Evolutionary conservation across 2,888 invertebrate species (phyloP), one percentile per base, ranked within the genome.

Genomic region (Drosophila leonis): DNA sequence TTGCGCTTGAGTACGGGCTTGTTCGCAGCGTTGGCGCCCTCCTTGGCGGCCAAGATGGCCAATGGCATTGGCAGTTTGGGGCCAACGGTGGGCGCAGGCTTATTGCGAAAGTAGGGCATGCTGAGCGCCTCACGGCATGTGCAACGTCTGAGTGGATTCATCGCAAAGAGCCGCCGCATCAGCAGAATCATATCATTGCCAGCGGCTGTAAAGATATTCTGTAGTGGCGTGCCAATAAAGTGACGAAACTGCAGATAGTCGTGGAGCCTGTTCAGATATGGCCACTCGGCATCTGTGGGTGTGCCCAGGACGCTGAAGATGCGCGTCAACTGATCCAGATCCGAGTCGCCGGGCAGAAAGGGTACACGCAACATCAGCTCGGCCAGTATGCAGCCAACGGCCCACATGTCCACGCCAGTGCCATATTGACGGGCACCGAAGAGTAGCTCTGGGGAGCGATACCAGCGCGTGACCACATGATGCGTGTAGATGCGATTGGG

Each of bases 381-480:
- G 0, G 98, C 99, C 73, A 99, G 93, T 90, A 99, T 99, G 92
- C 99, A 99, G 5, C 99, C 99, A 13, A 98, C 95, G 5, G 99
- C 99, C 99, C 99, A 99, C 94, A 99, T 98, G 91, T 99, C 99
- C 18, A 99, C 97, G 2, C 98, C 98, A 13, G 97, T 97, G 15
- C 98, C 97, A 93, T 99, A 99, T 90, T 97, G 97, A 52, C 97
- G 95, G 0, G 99, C 98, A 24, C 99, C 99, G 94, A 97, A 99
- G 41, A 99, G 93, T 35, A 99, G 93, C 93, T 99, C 99, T 1
- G 99, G 99, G 33, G 93, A 96, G 94, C 98, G 95, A 92, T 98
- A 98, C 98, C 98, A 98, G 72, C 98, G 94, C 1, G 99, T 99
- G 0, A 99, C 98, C 51, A 99, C 99, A 94, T 99, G 99, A 95